Conservation (phyloP, 2,113 vertebrate genomes). For the Myocastor coypus region DNA sequence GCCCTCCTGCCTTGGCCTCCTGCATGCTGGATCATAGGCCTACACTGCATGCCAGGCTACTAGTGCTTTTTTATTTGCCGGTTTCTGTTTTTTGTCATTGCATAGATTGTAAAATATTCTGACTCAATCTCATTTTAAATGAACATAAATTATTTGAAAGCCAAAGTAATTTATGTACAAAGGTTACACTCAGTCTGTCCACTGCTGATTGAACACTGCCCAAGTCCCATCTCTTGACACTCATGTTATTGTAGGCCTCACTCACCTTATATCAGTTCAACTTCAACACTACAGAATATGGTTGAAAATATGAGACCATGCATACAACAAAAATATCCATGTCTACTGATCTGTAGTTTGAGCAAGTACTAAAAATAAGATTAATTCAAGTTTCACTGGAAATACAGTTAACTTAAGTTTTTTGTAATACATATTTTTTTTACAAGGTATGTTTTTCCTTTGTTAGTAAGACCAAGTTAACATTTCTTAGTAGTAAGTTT, state of each 20-base stretch:
- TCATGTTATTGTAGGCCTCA: not conserved
- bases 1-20: not conserved
- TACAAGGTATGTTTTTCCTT: not conserved
- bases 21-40: not conserved
- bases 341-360: constrained; percentile 39
- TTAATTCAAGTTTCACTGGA: constrained; percentile 40
- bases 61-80: not conserved
- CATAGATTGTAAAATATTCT: not conserved
- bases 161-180: not conserved
- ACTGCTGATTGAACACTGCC: not conserved
- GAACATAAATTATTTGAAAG: constrained; percentile 7
- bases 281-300: not conserved
- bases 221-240: not conserved
- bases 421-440: constrained; percentile 29
- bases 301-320: not conserved
- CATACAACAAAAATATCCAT: not conserved
- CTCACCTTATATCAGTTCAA: not conserved
- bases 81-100: not conserved
- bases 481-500: not conserved
- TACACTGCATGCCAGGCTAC: not conserved
- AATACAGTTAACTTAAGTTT: constrained; percentile 21
- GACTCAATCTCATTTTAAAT: constrained; percentile 28
- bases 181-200: not conserved
- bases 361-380: not conserved
- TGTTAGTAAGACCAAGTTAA: constrained; percentile 36